These are phyloP conservation scores for Coptotermes formosanus DNA, from an alignment of 1,140 invertebrate genomes.

Conservation along the genomic window DNA sequence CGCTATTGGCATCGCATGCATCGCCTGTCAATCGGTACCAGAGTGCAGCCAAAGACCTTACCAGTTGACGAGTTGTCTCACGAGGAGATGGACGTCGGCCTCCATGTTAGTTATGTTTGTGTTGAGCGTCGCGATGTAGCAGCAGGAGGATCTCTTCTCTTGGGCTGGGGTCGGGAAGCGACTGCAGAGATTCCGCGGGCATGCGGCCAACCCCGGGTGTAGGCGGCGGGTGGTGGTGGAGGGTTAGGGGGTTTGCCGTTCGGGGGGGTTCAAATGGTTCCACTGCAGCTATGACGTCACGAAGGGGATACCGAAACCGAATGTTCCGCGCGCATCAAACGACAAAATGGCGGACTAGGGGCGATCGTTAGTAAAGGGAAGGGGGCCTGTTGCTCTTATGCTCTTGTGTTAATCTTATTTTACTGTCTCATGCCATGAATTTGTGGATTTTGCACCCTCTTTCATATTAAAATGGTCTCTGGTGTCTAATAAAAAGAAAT, in stretches of 20 bases:
- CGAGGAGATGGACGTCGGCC: slow-evolving; percentile 23
- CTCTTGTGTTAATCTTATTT: slow-evolving; percentile 11
- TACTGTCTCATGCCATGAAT: background rate
- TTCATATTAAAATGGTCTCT: slow-evolving; percentile 1
- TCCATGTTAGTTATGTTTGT: slow-evolving; percentile 17
- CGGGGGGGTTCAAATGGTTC: slow-evolving; percentile 28
- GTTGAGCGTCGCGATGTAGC: background rate
- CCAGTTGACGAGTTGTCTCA: background rate
- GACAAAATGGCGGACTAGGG: slow-evolving; percentile 23
- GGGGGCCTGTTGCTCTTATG: background rate
- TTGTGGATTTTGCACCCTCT: slow-evolving; percentile 9
- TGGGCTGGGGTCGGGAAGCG: background rate
- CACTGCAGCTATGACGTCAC: slow-evolving; percentile 30
- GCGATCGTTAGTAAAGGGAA: background rate
- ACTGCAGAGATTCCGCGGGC: slow-evolving; percentile 31
- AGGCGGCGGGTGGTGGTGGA: background rate
- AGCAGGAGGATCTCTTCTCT: background rate
- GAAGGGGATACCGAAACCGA: slow-evolving; percentile 15
- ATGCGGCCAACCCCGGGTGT: slow-evolving; percentile 25
- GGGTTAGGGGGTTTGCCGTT: slow-evolving; percentile 5
- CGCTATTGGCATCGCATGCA: background rate
- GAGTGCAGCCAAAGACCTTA: background rate
- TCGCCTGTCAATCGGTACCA: background rate
- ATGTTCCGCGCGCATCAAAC: slow-evolving; percentile 22
- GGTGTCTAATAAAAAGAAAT: background rate